These are phyloP conservation scores for Tetraneura akinire DNA, from an alignment of 1,140 invertebrate species.

Conservation along the genomic window DNA sequence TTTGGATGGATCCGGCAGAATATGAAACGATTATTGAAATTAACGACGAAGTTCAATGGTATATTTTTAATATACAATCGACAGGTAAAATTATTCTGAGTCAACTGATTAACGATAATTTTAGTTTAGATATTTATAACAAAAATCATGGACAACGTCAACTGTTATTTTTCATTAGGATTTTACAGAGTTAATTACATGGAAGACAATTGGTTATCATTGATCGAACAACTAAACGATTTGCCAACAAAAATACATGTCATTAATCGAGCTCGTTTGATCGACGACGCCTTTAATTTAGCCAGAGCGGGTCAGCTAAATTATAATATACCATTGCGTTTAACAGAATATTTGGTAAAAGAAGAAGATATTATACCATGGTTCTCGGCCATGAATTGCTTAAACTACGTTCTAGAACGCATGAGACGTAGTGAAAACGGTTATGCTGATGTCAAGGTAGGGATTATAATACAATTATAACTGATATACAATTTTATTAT, in stretches of 20 bases:
- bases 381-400: neutral
- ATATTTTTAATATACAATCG: slow-evolving; percentile 71
- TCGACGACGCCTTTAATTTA: slow-evolving; percentile 81
- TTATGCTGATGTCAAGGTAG: neutral
- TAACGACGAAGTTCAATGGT: slow-evolving; percentile 63
- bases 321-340: slow-evolving; percentile 39
- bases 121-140: too few relatives aligned
- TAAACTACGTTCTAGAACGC: neutral
- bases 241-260: slow-evolving; percentile 60
- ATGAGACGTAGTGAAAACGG: neutral
- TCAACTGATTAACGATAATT: too few relatives aligned
- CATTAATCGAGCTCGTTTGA: slow-evolving; percentile 74
- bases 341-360: slow-evolving; percentile 57
- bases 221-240: slow-evolving; percentile 64
- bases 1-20: neutral
- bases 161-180: slow-evolving; percentile 58
- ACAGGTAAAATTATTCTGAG: slow-evolving; percentile 66
- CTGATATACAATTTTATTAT: neutral
- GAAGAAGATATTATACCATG: slow-evolving; percentile 77
- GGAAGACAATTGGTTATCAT: slow-evolving; percentile 66
- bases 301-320: slow-evolving; percentile 61
- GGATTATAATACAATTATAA: neutral
- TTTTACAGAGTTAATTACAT: slow-evolving; percentile 80
- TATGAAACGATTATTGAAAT: neutral
- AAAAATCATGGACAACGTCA: neutral